Base-by-base conservation (phyloP, 2,888 invertebrate species). In the Tetragonula carbonaria region DNA sequence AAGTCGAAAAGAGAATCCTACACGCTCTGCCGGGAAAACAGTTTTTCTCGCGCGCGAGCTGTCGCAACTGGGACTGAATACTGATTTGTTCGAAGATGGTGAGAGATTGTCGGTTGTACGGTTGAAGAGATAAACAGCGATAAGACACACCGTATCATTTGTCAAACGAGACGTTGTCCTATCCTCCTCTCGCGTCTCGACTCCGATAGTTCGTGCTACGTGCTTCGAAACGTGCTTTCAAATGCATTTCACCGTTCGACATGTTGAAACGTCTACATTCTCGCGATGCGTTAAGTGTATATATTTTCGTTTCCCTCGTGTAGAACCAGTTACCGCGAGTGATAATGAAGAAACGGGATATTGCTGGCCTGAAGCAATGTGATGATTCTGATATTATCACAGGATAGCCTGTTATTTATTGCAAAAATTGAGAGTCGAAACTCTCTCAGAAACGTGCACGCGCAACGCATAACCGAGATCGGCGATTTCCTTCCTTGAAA, bases 61-160 rank as follows among this genome's bases (percentile, higher is more conserved):
- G 57, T 21, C 33, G 28, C n/a, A 66, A 81, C 66, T 33, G 13
- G 38, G 65, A 77, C 53, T 70, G 59, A 71, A 59, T 71, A 68
- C 70, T 81, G 77, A 84, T 84, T 81, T 84, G 59, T 78, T 71
- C 55, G 65, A 74, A 78, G 77, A 74, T 81, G 74, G 66, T 50
- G 33, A 80, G 55, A 75, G 71, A 80, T 80, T 71, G 80, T 33
- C 55, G 50, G 6, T 45, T 45, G 53, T 13, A 53, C 50, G 55
- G 14, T 5, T 23, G 66, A 67, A 50, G 16, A 67, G 80, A 80
- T 80, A 82, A 82, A 80, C 80, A 66, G 16, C 66, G 82, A 82
- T 82, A 82, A 82, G 82, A 80, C 72, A 80, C 23, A 67, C 23
- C 70, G 50, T 80, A 68, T 80, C 82, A 65, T 80, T 82, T 75